These are phyloP conservation scores for Nyctereutes procyonoides DNA, from an alignment of 2,113 vertebrate species.

Conservation along the genomic window DNA sequence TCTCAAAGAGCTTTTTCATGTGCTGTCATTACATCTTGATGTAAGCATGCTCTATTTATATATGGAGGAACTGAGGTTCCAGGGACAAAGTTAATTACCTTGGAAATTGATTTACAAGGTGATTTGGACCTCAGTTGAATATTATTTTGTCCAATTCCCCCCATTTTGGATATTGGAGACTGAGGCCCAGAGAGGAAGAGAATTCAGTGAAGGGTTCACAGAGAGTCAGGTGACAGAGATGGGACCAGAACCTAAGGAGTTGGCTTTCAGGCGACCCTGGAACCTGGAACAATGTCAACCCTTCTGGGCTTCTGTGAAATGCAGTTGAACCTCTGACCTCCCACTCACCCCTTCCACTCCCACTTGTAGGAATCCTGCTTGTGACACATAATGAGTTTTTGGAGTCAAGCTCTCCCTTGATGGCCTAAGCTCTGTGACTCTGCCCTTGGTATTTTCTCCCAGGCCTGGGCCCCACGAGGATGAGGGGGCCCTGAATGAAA, in stretches of 20 bases:
- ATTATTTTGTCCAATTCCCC: neutral
- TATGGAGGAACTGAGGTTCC: neutral
- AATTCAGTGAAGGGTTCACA: neutral
- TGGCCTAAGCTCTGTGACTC: neutral
- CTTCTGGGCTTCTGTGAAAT: neutral
- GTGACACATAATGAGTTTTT: neutral
- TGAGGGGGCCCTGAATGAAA: neutral
- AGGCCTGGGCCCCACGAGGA: neutral
- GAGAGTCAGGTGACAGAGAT: neutral
- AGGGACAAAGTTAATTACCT: neutral
- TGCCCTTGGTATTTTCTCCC: neutral
- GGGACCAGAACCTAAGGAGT: neutral
- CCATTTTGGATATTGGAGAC: neutral
- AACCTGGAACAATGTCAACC: neutral
- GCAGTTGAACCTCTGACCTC: neutral
- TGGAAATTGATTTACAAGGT: slow-evolving; percentile 19
- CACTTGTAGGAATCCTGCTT: neutral
- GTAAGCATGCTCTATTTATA: neutral
- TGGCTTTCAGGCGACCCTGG: neutral
- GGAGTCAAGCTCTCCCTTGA: neutral
- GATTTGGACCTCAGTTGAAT: neutral
- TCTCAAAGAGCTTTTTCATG: slow-evolving; percentile 9
- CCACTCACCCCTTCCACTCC: neutral
- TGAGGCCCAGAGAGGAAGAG: neutral
- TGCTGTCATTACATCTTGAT: neutral